These are phyloP conservation scores for Augochlora pura DNA, from an alignment of 1,140 invertebrate species.

Conservation along the genomic window DNA sequence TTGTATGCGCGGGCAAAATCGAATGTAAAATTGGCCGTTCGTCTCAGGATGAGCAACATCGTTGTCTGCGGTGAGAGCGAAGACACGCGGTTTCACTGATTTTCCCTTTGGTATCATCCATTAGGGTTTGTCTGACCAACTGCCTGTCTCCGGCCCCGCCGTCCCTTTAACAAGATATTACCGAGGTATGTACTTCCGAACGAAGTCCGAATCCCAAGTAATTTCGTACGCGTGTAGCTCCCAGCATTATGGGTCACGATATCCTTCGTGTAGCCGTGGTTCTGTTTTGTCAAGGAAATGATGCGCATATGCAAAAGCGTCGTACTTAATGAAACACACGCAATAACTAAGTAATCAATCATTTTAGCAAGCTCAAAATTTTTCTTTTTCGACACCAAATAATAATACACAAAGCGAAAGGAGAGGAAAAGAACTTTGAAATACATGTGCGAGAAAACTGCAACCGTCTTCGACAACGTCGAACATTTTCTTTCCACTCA, in stretches of 20 bases:
- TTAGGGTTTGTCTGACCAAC: constrained; percentile 6
- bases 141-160: constrained; percentile 6
- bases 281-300: neutral
- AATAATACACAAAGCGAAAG: too few relatives aligned
- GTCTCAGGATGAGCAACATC: constrained; percentile 15
- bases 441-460: neutral
- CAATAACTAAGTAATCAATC: constrained; percentile 30
- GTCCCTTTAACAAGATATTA: constrained; percentile 30
- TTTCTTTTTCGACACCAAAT: constrained; percentile 17
- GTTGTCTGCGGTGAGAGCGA: constrained; percentile 5
- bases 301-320: constrained; percentile 43
- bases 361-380: constrained; percentile 19
- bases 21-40: constrained; percentile 49
- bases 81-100: constrained; percentile 1
- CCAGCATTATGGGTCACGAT: neutral
- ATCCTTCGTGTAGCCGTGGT: constrained; percentile 9
- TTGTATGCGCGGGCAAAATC: constrained; percentile 55
- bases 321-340: constrained; percentile 42
- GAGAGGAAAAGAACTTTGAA: constrained; percentile 6
- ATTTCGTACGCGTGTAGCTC: constrained; percentile 32
- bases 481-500: constrained; percentile 14
- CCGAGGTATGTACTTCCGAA: constrained; percentile 34
- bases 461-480: constrained; percentile 7
- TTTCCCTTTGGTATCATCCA: neutral
- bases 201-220: constrained; percentile 31